A percentile compares a stretch with the other conserved stretches of the same genome.
Evolutionary conservation across 2,888 invertebrate species (phyloP).

Genomic region (Agrochola lota): DNA sequence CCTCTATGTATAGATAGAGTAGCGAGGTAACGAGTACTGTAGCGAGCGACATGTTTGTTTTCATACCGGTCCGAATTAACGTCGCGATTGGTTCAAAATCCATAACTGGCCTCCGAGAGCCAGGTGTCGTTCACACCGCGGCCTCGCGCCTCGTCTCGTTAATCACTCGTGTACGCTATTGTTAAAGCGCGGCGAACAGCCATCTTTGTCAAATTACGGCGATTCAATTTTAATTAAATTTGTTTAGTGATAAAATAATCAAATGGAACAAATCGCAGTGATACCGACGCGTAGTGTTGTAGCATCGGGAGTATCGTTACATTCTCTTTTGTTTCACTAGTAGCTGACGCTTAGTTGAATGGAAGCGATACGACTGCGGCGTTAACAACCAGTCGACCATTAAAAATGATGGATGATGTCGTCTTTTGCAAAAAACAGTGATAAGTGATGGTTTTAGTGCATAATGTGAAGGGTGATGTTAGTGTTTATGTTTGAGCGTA

Average conservation of each 20-base stretch:
- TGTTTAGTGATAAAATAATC: slow-evolving; percentile 76
- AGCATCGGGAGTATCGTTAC: slow-evolving; percentile 83
- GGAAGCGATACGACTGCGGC: slow-evolving; percentile 87
- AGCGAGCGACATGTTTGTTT: slow-evolving; percentile 88
- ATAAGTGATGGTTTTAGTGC: slow-evolving; percentile 85
- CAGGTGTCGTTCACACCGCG: slow-evolving; percentile 91
- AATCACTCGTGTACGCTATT: slow-evolving; percentile 90
- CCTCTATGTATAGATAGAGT: slow-evolving; percentile 79
- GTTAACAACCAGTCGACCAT: slow-evolving; percentile 88
- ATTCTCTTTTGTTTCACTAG: slow-evolving; percentile 89
- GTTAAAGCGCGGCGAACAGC: slow-evolving; percentile 89
- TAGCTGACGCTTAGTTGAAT: slow-evolving; percentile 87
- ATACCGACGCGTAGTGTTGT: slow-evolving; percentile 80
- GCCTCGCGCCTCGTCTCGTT: slow-evolving; percentile 91
- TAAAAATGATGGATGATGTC: slow-evolving; percentile 89
- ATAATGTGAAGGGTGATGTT: slow-evolving; percentile 86
- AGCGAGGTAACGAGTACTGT: slow-evolving; percentile 70
- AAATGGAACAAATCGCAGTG: slow-evolving; percentile 85
- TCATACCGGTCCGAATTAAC: slow-evolving; percentile 90
- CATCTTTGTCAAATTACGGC: slow-evolving; percentile 90
- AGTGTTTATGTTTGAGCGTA: slow-evolving; percentile 84
- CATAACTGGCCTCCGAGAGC: slow-evolving; percentile 90
- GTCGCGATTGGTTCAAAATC: slow-evolving; percentile 90
- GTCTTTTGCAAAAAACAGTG: slow-evolving; percentile 88
- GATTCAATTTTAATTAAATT: slow-evolving; percentile 86